Conservation (phyloP, 2,888 invertebrate genomes). For the Neocrepidodera transversa region DNA sequence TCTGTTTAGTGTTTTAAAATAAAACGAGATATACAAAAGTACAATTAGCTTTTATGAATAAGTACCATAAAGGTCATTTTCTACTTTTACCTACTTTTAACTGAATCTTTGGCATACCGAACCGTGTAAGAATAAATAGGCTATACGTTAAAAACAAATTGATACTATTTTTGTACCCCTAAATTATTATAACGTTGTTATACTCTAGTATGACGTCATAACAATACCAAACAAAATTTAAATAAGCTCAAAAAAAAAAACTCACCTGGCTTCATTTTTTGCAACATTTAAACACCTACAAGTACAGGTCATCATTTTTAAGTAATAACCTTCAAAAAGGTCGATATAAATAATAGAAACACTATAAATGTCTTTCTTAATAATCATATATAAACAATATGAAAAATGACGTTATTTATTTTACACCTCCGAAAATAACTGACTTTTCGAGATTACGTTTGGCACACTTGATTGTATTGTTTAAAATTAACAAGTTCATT, state of each 20-base stretch:
- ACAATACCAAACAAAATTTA: background rate
- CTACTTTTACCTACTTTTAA: conserved; percentile 10
- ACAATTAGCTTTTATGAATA: background rate
- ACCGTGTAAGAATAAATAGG: background rate
- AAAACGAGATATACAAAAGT: conserved; percentile 1
- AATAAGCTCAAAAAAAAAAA: no score
- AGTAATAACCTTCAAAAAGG: conserved; percentile 8
- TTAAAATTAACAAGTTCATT: conserved; percentile 44
- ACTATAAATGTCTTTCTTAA: background rate
- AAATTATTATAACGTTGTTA: no score
- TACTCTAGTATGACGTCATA: background rate
- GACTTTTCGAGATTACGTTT: conserved; percentile 9
- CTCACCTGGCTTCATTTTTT: no score
- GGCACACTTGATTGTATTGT: conserved; percentile 19
- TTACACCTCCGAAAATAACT: conserved; percentile 8
- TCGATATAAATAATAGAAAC: conserved; percentile 3
- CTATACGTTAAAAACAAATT: background rate
- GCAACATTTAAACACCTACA: conserved; percentile 1
- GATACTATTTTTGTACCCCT: background rate
- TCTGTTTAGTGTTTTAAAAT: conserved; percentile 9
- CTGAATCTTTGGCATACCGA: conserved; percentile 4
- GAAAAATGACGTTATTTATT: background rate
- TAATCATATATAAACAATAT: background rate
- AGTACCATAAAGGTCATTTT: conserved; percentile 7
- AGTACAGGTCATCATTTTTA: background rate